Evolutionary conservation across 1,140 invertebrate species (phyloP), one percentile per base, ranked within the genome.

Genomic region (Lepidurus packardi): DNA sequence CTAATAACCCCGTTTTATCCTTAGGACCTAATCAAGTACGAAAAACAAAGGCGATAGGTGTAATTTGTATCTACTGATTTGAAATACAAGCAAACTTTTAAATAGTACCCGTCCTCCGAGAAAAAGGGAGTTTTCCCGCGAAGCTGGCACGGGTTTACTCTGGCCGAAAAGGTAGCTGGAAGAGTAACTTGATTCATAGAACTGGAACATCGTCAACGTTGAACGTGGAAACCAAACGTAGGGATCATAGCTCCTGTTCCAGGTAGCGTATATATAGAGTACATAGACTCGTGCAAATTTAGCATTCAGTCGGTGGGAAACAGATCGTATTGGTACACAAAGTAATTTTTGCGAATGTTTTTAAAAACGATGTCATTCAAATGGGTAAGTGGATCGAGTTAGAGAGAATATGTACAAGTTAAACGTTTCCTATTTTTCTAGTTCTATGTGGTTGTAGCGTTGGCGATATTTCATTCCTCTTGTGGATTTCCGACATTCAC

Each of bases 111-210:
- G 53, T 65, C 53, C 21, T 21, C 3, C 1, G 10, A 13, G 34
- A 76, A 80, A 80, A 77, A 77, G 24, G 75, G 74, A 43, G 42
- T 47, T 75, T 65, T 65, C 7, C 6, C 16, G 6, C 21, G 10
- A 47, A 65, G 8, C 53, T 65, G 6, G 53, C 34, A 47, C 42
- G 43, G 79, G 42, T 77, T 77, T 79, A 73, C 65, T 16, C 21
- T 21, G 21, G 53, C 13, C 53, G 1, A 34, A 34, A 9, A 65
- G 53, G 16, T 21, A 65, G 21, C 53, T 21, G 53, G 53, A 65
- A n/a, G 53, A 65, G 16, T n/a, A 65, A 65, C 16, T 7, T 65
- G 53, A 65, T 65, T 65, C 53, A 65, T n/a, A 65, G 53, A 65
- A 65, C 13, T 65, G 21, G 13, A 9, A 65, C 16, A 21, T 65